Evolutionary conservation across 2,888 invertebrate genomes (phyloP).

Genomic region (Ptilodon capucinus): DNA sequence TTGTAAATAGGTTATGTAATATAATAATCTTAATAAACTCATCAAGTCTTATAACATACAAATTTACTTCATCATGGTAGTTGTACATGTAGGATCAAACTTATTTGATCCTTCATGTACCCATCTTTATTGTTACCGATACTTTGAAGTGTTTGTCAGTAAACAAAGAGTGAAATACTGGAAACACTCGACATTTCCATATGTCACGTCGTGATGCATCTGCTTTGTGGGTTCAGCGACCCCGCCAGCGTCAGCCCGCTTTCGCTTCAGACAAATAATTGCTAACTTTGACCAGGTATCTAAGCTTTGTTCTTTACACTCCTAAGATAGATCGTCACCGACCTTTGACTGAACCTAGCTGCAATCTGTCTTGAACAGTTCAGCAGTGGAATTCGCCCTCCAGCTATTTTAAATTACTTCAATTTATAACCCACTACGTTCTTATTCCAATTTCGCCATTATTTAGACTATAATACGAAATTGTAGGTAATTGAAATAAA

Average conservation of each 20-base stretch:
- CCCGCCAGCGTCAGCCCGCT: conserved; percentile 51
- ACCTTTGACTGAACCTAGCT: conserved; percentile 32
- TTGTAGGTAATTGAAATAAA: background rate
- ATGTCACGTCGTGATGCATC: conserved; percentile 56
- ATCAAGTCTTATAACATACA: no score
- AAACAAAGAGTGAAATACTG: conserved; percentile 45
- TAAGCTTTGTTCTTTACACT: conserved; percentile 22
- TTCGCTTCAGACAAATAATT: conserved; percentile 61
- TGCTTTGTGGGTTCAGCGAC: conserved; percentile 57
- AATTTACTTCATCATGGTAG: no score
- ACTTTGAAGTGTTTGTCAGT: background rate
- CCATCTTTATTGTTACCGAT: background rate
- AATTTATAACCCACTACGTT: background rate
- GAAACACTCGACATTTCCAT: conserved; percentile 51
- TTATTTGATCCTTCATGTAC: no score
- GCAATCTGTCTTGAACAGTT: conserved; percentile 13
- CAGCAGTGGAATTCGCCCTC: background rate
- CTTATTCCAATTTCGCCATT: background rate
- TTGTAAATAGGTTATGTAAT: no score
- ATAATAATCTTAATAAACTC: no score
- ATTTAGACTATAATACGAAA: background rate
- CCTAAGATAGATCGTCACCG: conserved; percentile 23
- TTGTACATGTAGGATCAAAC: no score
- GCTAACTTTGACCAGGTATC: conserved; percentile 20
- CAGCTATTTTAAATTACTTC: background rate